Evolutionary conservation across 1,140 invertebrate genomes (phyloP).

Genomic region (Drosophila sp.): DNA sequence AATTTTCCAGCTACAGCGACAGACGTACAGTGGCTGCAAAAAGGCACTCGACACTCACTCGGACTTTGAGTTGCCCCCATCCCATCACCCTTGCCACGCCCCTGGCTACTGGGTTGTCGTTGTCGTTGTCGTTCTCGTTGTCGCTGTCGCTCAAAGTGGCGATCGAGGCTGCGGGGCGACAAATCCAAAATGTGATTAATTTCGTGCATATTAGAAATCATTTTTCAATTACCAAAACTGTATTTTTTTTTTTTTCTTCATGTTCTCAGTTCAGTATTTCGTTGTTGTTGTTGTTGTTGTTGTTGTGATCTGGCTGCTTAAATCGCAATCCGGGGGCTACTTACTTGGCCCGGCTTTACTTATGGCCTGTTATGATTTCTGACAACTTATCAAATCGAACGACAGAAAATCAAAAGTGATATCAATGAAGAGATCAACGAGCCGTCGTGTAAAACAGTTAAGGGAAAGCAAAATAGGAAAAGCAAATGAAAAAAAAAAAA

Average conservation of each 20-base stretch:
- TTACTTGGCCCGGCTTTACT: conserved; percentile 63
- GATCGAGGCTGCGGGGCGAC: conserved; percentile 56
- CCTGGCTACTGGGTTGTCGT: conserved; percentile 71
- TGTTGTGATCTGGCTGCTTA: conserved; percentile 8
- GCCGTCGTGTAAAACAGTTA: conserved; percentile 63
- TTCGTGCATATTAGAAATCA: conserved; percentile 84
- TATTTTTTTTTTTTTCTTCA: conserved; percentile 1
- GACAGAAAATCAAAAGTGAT: conserved; percentile 81
- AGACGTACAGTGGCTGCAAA: conserved; percentile 51
- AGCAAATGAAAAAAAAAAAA: conserved; percentile 6
- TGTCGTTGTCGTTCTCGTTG: no score
- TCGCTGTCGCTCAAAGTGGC: conserved; percentile 75
- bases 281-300: neutral
- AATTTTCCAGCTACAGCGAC: conserved; percentile 68
- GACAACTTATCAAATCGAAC: conserved; percentile 82
- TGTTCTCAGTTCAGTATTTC: no score
- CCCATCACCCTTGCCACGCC: neutral
- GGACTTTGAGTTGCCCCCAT: conserved; percentile 1
- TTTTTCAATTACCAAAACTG: conserved; percentile 78
- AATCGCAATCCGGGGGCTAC: conserved; percentile 47
- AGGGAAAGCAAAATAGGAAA: conserved; percentile 65
- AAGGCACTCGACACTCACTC: conserved; percentile 48
- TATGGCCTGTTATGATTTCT: conserved; percentile 68
- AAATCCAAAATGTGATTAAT: conserved; percentile 84
- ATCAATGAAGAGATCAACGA: conserved; percentile 81